Conservation (phyloP, 2,797 vertebrate genomes). For the Notolepis coatsorum region DNA sequence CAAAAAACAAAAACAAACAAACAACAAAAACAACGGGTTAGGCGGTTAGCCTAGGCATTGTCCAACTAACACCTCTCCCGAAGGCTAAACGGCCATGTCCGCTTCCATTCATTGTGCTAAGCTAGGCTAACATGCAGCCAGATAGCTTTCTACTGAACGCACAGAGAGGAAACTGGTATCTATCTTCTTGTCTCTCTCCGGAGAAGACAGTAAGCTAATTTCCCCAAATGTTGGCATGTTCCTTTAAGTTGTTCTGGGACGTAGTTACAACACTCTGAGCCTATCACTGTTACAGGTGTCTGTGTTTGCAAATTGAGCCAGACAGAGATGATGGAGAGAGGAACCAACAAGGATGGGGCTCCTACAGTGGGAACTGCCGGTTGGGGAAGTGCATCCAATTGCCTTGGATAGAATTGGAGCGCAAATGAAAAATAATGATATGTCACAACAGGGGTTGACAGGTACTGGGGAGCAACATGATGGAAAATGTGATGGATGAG, state of each 20-base stretch:
- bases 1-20: too few species aligned
- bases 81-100: too few species aligned
- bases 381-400: conserved; percentile 14
- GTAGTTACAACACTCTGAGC: conserved; percentile 10
- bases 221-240: too few species aligned
- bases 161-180: too few species aligned
- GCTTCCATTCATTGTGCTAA: too few species aligned
- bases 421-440: conserved; percentile 67
- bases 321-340: conserved; percentile 6
- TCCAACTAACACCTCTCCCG: too few species aligned
- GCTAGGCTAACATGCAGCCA: too few species aligned
- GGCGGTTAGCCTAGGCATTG: too few species aligned
- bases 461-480: conserved; percentile 39
- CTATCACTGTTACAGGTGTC: conserved; percentile 38
- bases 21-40: too few species aligned
- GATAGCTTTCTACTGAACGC: too few species aligned
- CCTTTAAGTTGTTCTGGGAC: conserved; percentile 3
- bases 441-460: conserved; percentile 56
- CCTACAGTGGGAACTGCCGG: conserved; percentile 7
- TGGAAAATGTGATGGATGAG: conserved; percentile 60
- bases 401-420: conserved; percentile 21
- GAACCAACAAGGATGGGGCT: conserved; percentile 6
- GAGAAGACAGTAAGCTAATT: too few species aligned
- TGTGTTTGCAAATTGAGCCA: conserved; percentile 53
- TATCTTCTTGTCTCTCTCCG: too few species aligned